Evolutionary conservation across 1,140 invertebrate genomes (phyloP).

Genomic region (Nasonia longicornis): DNA sequence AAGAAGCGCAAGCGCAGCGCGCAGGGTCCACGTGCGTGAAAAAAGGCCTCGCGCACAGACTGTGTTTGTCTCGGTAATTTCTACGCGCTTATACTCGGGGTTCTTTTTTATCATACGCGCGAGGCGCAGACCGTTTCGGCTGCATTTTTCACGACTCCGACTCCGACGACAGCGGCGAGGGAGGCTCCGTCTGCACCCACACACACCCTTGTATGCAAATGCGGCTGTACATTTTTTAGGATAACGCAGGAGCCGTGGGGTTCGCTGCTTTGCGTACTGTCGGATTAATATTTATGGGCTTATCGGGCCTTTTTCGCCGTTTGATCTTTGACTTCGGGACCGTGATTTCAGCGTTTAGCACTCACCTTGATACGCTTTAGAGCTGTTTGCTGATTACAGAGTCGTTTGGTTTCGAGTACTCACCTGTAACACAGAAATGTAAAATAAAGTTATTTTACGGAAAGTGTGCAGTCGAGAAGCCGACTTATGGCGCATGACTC

Average conservation of each 20-base stretch:
- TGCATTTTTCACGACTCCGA: slow-evolving; percentile 37
- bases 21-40: background rate
- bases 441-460: background rate
- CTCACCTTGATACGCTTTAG: background rate
- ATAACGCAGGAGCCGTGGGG: background rate
- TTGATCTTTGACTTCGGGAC: background rate
- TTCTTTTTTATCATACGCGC: background rate
- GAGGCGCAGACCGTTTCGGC: background rate
- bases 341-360: background rate
- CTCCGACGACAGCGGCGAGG: background rate
- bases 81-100: background rate
- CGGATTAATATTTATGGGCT: slow-evolving; percentile 27
- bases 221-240: slow-evolving; percentile 17
- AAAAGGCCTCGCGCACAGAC: background rate
- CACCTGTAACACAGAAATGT: slow-evolving; percentile 52
- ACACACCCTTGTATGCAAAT: slow-evolving; percentile 21
- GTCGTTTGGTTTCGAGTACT: slow-evolving; percentile 40
- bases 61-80: slow-evolving; percentile 35
- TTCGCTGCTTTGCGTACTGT: too few species aligned
- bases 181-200: background rate
- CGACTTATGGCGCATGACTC: too few species aligned
- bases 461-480: too few species aligned
- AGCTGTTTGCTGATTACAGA: background rate
- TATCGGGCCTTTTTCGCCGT: background rate
- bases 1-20: slow-evolving; percentile 7